Percentiles rank a stretch among this genome's conserved stretches.
phyloP scores from a whole-genome alignment of 2,797 vertebrate species.

The Geotrypetes seraphini region DNA sequence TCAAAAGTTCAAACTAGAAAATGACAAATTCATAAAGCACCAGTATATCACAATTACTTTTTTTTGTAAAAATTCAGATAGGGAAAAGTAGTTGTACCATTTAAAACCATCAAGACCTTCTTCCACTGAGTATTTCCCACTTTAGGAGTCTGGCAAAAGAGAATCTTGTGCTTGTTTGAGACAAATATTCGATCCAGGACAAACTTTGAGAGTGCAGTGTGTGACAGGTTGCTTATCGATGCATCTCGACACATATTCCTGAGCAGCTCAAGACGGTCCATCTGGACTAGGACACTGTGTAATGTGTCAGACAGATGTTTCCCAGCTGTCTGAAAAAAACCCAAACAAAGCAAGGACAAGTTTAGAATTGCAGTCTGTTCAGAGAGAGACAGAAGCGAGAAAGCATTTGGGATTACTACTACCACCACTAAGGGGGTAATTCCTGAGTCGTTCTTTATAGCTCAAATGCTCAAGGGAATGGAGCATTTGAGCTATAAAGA shows the following conservation, averaged over 20 bases:
- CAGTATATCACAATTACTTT: too few relatives aligned
- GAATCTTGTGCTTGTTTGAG: slow-evolving; percentile 90
- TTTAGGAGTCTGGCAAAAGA: slow-evolving; percentile 98
- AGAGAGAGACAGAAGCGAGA: not conserved
- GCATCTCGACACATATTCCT: slow-evolving; percentile 68
- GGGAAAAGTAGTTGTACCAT: too few relatives aligned
- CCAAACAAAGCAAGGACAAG: not conserved
- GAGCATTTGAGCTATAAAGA: too few relatives aligned
- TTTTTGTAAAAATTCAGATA: too few relatives aligned
- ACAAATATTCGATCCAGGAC: slow-evolving; percentile 95
- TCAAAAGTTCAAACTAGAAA: too few relatives aligned
- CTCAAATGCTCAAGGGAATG: too few relatives aligned
- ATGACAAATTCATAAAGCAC: too few relatives aligned
- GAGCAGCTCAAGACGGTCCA: slow-evolving; percentile 68
- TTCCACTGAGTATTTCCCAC: slow-evolving; percentile 98
- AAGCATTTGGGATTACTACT: slow-evolving; percentile 8
- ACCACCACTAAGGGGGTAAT: too few relatives aligned
- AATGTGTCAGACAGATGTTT: slow-evolving; percentile 27
- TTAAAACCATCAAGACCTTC: slow-evolving; percentile 95
- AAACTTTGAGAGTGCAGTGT: slow-evolving; percentile 77
- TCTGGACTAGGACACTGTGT: slow-evolving; percentile 43
- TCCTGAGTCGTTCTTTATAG: too few relatives aligned
- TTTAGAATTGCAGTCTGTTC: not conserved
- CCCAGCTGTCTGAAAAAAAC: slow-evolving; percentile 42
- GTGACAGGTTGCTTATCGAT: slow-evolving; percentile 74